Evolutionary conservation across 1,140 invertebrate genomes (phyloP), one percentile per base, ranked within the genome.

Genomic region (Cotesia vestalis): DNA sequence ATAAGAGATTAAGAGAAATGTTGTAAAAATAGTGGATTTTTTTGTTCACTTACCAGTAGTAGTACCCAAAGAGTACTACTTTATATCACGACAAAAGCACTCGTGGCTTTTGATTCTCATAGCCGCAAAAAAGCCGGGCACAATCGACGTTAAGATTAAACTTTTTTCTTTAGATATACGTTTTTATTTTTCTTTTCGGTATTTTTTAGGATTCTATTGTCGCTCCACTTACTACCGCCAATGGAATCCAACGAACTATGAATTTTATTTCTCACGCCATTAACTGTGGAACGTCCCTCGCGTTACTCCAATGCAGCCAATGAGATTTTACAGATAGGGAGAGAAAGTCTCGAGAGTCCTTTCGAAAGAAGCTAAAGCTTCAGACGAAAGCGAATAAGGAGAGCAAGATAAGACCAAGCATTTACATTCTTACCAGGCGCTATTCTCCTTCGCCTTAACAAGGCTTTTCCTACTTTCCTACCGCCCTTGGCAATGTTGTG

Each of bases 391-490:
- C 68, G 59, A 59, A 71, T 55, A 46, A 17, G 35, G 51, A 52
- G 73, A 73, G 74, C 72, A 66, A 77, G 80, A 82, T 82, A 82
- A 82, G 77, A 78, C 75, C 70, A 73, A 76, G 77, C 83, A 80
- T 83, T 82, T 83, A 80, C 81, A 82, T 82, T 82, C 78, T 76
- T 78, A 75, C 73, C 77, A 78, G 78, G 69, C 77, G 78, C 79
- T 77, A 81, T 83, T 80, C 76, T 78, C 78, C 71, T 82, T 80
- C 73, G 69, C 69, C 67, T 76, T 84, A 82, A 84, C 79, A 81
- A 82, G 80, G 76, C 74, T 52, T 73, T 70, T 70, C 53, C 67
- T 57, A 8, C 3, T 73, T 70, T 70, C 53, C 67, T 57, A 8
- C 3, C 36, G 66, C 67, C 52, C 53, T 57, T 51, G 38, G 51